Evolutionary conservation across 2,888 invertebrate species (phyloP).

Genomic region (Rhogogaster chlorosoma): DNA sequence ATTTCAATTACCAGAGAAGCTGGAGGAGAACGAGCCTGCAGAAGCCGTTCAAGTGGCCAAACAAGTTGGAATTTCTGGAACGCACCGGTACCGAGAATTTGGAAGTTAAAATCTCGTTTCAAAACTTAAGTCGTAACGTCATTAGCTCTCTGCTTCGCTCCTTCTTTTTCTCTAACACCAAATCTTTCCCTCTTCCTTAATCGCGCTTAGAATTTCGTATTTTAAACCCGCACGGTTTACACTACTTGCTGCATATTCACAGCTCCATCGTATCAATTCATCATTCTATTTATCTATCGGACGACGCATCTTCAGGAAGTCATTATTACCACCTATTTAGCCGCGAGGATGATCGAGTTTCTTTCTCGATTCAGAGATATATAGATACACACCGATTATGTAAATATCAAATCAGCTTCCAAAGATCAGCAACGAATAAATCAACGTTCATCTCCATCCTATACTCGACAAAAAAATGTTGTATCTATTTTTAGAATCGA

Average conservation of each 20-base stretch:
- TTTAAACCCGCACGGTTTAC: not conserved
- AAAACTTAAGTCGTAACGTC: conserved; percentile 48
- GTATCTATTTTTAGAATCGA: too few relatives aligned
- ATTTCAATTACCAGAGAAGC: conserved; percentile 47
- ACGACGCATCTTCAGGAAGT: not conserved
- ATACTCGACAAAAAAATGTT: too few relatives aligned
- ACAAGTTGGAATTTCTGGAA: conserved; percentile 50
- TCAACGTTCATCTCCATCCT: too few relatives aligned
- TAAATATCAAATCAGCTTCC: too few relatives aligned
- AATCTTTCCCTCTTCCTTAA: not conserved
- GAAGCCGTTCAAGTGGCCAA: conserved; percentile 43
- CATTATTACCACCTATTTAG: not conserved
- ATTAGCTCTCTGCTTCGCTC: conserved; percentile 24
- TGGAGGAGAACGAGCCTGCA: conserved; percentile 27
- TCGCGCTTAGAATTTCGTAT: not conserved
- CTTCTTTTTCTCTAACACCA: not conserved
- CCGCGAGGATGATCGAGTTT: too few relatives aligned
- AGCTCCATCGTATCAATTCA: not conserved
- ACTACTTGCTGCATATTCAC: not conserved
- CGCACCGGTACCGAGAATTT: conserved; percentile 42
- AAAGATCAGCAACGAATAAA: too few relatives aligned
- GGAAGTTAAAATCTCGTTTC: conserved; percentile 50
- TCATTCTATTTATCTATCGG: not conserved
- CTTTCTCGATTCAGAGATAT: not conserved
- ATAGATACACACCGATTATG: too few relatives aligned